phyloP scores from a whole-genome alignment of 2,113 vertebrate species.

The Xyrauchen texanus region DNA sequence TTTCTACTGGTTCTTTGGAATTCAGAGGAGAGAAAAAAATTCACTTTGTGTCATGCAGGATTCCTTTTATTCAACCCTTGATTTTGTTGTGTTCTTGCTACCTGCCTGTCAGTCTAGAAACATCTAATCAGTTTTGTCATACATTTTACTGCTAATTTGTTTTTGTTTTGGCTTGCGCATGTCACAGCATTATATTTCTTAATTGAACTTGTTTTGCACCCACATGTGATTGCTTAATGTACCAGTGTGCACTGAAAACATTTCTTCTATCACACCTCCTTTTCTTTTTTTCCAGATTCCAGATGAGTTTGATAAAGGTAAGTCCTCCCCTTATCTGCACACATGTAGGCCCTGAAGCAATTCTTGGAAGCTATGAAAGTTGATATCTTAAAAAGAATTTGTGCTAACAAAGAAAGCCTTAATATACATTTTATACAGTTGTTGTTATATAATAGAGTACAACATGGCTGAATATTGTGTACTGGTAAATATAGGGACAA shows the following conservation, averaged over 20 bases:
- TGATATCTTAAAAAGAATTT: background rate
- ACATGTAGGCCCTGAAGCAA: background rate
- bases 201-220: background rate
- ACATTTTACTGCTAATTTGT: background rate
- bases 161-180: background rate
- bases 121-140: background rate
- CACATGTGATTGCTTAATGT: slow-evolving; percentile 1
- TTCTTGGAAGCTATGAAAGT: background rate
- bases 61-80: background rate
- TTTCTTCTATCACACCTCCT: slow-evolving; percentile 16
- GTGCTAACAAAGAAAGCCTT: background rate
- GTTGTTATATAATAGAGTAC: no score
- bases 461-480: no score
- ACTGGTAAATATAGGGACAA: no score
- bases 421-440: background rate
- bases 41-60: background rate
- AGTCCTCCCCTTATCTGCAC: slow-evolving; percentile 64
- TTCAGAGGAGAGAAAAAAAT: background rate
- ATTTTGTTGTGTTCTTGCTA: background rate
- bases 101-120: background rate
- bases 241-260: background rate
- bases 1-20: background rate
- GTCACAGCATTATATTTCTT: background rate
- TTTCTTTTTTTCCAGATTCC: slow-evolving; percentile 76
- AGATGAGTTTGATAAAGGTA: slow-evolving; percentile 90